Evolutionary conservation across 2,888 invertebrate genomes (phyloP).

Genomic region (Eupsilia transversa): DNA sequence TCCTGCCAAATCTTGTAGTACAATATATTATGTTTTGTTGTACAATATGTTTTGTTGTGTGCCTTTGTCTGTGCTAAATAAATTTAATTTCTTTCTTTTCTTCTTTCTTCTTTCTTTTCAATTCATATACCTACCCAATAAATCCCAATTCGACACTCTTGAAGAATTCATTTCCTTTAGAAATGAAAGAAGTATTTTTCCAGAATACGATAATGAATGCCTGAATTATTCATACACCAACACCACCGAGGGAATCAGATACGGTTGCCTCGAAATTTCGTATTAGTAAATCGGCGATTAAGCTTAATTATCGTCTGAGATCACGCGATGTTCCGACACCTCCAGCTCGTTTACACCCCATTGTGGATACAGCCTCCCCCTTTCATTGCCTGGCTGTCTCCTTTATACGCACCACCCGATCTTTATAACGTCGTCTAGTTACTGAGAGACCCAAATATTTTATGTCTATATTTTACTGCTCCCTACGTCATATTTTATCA

Average conservation of each 20-base stretch:
- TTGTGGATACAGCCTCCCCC: constrained; percentile 25
- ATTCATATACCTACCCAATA: constrained; percentile 64
- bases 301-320: constrained; percentile 61
- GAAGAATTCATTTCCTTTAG: constrained; percentile 69
- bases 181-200: constrained; percentile 63
- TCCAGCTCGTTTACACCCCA: constrained; percentile 48
- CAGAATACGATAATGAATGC: constrained; percentile 67
- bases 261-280: constrained; percentile 54
- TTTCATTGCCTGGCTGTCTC: constrained; percentile 12
- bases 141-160: constrained; percentile 59
- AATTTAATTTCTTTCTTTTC: too few relatives aligned
- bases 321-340: constrained; percentile 40
- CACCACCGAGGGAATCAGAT: constrained; percentile 60
- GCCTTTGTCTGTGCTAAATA: too few relatives aligned
- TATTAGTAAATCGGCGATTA: constrained; percentile 60
- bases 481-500: constrained; percentile 64
- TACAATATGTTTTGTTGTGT: too few relatives aligned
- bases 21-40: too few relatives aligned
- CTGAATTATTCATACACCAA: constrained; percentile 72
- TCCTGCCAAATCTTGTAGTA: too few relatives aligned
- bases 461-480: constrained; percentile 63
- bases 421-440: constrained; percentile 50
- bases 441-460: constrained; percentile 61
- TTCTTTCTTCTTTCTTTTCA: too few relatives aligned
- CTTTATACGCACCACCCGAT: constrained; percentile 39